phyloP scores from a whole-genome alignment of 2,888 invertebrate genomes.

The Caenorhabditis imperialis region DNA sequence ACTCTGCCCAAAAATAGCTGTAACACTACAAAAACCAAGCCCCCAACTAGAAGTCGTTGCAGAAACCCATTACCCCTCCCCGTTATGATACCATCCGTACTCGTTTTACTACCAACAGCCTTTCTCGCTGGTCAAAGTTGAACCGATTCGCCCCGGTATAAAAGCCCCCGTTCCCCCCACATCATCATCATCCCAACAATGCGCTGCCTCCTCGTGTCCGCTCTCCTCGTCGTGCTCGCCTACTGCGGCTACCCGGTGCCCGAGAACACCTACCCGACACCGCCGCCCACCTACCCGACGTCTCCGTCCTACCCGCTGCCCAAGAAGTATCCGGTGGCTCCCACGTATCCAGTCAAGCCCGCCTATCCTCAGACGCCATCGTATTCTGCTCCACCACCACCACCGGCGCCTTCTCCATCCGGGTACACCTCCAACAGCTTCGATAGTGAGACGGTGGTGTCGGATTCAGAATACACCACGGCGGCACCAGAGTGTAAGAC shows the following conservation, averaged over 20 bases:
- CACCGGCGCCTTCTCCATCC: conserved; percentile 7
- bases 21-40: too few species aligned
- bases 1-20: too few species aligned
- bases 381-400: conserved; percentile 8
- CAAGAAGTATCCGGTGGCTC: conserved; percentile 25
- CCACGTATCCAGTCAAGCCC: neutral
- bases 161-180: neutral
- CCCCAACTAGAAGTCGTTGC: too few species aligned
- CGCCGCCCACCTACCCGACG: conserved; percentile 12
- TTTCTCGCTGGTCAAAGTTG: too few species aligned
- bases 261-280: conserved; percentile 9
- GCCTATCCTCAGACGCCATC: neutral
- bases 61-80: too few species aligned
- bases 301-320: neutral
- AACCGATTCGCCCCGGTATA: neutral
- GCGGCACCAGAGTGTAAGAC: neutral
- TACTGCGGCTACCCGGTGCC: conserved; percentile 18
- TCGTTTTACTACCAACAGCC: too few species aligned
- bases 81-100: too few species aligned
- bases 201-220: conserved; percentile 6
- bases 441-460: too few species aligned
- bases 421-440: neutral
- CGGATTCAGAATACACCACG: too few species aligned
- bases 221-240: conserved; percentile 11
- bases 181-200: too few species aligned